These are phyloP conservation scores for Dicyrtoma fusca DNA, from an alignment of 2,888 invertebrate species.

Conservation along the genomic window DNA sequence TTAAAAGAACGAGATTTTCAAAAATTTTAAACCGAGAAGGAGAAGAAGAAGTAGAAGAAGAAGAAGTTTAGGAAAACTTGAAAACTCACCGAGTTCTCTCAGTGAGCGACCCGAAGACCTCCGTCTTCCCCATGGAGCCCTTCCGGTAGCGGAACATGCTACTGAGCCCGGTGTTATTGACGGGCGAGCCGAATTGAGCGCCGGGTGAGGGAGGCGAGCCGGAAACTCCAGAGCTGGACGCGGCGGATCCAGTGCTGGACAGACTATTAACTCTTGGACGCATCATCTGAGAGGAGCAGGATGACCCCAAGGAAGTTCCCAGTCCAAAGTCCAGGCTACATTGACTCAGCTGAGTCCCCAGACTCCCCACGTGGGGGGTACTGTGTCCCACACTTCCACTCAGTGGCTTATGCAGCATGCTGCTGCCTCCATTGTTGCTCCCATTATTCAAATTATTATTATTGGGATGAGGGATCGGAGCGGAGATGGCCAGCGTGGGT, in stretches of 20 bases:
- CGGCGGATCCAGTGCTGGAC: constrained; percentile 60
- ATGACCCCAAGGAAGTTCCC: constrained; percentile 36
- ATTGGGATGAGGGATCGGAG: constrained; percentile 61
- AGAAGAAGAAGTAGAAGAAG: too few relatives aligned
- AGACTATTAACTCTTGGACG: constrained; percentile 59
- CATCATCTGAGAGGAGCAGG: constrained; percentile 15
- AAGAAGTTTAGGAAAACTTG: too few relatives aligned
- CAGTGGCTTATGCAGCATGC: too few relatives aligned
- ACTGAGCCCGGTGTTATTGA: constrained; percentile 35
- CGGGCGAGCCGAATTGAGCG: constrained; percentile 40
- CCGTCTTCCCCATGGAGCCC: constrained; percentile 45
- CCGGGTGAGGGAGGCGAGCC: constrained; percentile 52
- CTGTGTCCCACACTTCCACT: not conserved
- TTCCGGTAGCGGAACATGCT: constrained; percentile 46
- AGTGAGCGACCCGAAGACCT: not conserved
- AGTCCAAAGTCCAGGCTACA: constrained; percentile 36
- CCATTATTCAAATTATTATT: constrained; percentile 52
- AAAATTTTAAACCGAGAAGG: too few relatives aligned
- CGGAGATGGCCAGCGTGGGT: constrained; percentile 67
- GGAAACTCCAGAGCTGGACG: constrained; percentile 58
- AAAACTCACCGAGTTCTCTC: not conserved
- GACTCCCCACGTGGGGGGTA: constrained; percentile 12
- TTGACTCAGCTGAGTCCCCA: constrained; percentile 14
- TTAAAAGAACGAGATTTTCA: too few relatives aligned
- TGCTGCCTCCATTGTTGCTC: too few relatives aligned